Evolutionary conservation across 2,113 vertebrate species (phyloP).

Genomic region (Setophaga coronata): DNA sequence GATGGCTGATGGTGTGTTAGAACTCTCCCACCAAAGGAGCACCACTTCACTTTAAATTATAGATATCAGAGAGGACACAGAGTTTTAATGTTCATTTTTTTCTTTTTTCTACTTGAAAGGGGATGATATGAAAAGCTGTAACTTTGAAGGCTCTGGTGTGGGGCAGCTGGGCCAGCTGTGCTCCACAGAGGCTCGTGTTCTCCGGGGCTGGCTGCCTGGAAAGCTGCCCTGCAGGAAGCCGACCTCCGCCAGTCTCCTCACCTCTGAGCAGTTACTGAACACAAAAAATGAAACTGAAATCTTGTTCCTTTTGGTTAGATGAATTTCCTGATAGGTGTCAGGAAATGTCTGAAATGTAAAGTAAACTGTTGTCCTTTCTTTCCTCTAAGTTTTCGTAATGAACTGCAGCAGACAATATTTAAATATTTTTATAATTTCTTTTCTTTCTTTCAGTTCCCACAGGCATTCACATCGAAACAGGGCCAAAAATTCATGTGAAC

Average conservation of each 20-base stretch:
- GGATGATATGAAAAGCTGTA: neutral
- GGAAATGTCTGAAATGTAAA: constrained; percentile 42
- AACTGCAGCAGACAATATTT: neutral
- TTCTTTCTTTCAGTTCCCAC: neutral
- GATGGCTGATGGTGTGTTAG: fast-evolving
- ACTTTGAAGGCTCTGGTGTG: neutral
- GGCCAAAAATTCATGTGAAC: neutral
- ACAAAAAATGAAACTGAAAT: neutral
- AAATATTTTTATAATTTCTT: constrained; percentile 12
- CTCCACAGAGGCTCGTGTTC: neutral
- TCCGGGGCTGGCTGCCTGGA: neutral
- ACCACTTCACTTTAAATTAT: neutral
- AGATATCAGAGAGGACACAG: neutral
- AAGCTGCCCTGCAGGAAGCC: neutral
- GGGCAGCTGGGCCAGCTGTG: neutral
- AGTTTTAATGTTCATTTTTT: neutral
- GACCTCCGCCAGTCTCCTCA: neutral
- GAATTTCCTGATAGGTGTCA: constrained; percentile 24
- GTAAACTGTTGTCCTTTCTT: neutral
- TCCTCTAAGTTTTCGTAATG: neutral
- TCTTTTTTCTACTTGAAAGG: neutral
- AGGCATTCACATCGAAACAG: neutral
- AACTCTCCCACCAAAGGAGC: neutral
- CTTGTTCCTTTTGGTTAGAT: constrained; percentile 1
- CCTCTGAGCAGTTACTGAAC: neutral